These are phyloP conservation scores for Craniophora ligustri DNA, from an alignment of 2,888 invertebrate species.

Conservation along the genomic window DNA sequence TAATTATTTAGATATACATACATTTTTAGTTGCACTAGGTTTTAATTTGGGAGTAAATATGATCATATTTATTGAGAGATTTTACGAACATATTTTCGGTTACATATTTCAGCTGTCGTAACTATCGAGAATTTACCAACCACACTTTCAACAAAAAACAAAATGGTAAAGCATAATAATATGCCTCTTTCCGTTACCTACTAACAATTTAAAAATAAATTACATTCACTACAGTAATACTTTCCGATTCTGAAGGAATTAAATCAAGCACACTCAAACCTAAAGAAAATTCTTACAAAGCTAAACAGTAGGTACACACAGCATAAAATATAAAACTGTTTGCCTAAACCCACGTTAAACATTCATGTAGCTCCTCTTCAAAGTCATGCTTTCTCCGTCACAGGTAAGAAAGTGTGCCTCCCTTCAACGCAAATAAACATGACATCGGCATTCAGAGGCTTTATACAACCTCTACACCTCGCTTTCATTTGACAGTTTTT, in stretches of 20 bases:
- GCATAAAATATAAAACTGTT: constrained; percentile 68
- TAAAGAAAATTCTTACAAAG: constrained; percentile 40
- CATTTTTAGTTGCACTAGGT: no score
- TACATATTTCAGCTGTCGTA: no score
- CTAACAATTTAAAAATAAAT: no score
- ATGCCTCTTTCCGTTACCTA: no score
- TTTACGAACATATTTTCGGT: no score
- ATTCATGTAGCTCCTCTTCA: constrained; percentile 75
- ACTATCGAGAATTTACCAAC: no score
- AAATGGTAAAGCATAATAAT: no score
- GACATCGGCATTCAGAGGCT: constrained; percentile 80
- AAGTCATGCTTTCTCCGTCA: constrained; percentile 71
- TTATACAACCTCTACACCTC: constrained; percentile 68
- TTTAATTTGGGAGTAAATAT: no score
- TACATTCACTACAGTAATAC: not conserved
- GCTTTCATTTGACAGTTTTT: constrained; percentile 79
- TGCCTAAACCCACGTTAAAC: constrained; percentile 72
- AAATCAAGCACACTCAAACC: constrained; percentile 20
- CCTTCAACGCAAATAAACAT: constrained; percentile 85
- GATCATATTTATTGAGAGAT: no score
- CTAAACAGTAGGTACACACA: constrained; percentile 46
- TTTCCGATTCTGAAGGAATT: constrained; percentile 17
- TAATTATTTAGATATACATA: no score
- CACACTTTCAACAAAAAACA: no score
- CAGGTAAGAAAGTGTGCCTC: constrained; percentile 75